Conservation (phyloP, 1,140 invertebrate species). For the Galleria mellonella region DNA sequence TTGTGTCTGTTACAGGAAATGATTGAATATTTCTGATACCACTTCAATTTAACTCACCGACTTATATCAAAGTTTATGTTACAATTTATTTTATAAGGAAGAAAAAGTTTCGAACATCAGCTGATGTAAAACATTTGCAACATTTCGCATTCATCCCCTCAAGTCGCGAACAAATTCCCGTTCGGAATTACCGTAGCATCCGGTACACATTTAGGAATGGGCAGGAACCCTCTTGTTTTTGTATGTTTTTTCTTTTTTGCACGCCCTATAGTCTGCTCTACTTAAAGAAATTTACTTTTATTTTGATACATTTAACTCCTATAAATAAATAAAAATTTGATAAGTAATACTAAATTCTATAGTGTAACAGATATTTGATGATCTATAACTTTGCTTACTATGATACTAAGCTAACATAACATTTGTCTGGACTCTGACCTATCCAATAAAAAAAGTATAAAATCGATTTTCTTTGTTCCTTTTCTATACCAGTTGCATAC, state of each 20-base stretch:
- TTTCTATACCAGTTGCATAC: conserved; percentile 45
- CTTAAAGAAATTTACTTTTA: too few species aligned
- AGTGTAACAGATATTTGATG: too few species aligned
- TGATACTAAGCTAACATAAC: too few species aligned
- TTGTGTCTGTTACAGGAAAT: conserved; percentile 16
- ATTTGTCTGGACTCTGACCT: conserved; percentile 32
- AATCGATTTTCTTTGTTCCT: conserved; percentile 51
- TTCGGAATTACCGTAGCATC: conserved; percentile 30
- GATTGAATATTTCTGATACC: neutral
- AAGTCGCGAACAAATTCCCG: conserved; percentile 18
- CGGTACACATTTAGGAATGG: conserved; percentile 13
- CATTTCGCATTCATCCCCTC: neutral
- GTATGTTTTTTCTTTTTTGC: conserved; percentile 27
- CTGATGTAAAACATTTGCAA: too few species aligned
- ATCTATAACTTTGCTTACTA: too few species aligned
- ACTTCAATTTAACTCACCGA: too few species aligned
- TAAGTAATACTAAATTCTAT: too few species aligned
- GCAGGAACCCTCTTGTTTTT: conserved; percentile 19
- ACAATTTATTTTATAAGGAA: too few species aligned
- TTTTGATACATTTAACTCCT: too few species aligned
- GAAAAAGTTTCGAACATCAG: too few species aligned
- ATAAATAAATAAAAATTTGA: too few species aligned
- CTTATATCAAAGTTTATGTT: too few species aligned
- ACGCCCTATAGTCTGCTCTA: neutral
- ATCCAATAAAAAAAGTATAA: conserved; percentile 43